These are phyloP conservation scores for Leptodirus hochenwartii DNA, from an alignment of 2,888 invertebrate species.

Conservation along the genomic window DNA sequence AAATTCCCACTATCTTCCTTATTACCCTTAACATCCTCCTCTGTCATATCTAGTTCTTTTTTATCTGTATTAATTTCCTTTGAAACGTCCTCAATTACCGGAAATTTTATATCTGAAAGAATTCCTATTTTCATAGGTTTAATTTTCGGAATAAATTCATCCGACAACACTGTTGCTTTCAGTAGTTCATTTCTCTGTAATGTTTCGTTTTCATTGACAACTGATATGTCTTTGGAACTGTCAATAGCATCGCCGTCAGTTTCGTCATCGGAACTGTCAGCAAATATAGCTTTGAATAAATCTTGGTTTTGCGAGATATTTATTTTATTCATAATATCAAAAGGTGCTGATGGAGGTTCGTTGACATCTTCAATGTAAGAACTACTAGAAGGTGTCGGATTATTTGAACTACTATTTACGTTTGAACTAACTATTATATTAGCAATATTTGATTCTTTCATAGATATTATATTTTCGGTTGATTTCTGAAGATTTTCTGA, in stretches of 20 bases:
- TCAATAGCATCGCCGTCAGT: slow-evolving; percentile 17
- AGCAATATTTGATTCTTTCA: too few species aligned
- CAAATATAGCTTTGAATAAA: slow-evolving; percentile 78
- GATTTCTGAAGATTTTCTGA: too few species aligned
- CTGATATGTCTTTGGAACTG: slow-evolving; percentile 10
- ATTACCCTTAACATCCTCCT: slow-evolving; percentile 4
- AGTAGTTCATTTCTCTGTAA: slow-evolving; percentile 16
- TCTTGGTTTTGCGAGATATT: slow-evolving; percentile 40
- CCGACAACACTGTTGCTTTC: slow-evolving; percentile 19
- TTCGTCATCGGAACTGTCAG: slow-evolving; percentile 38
- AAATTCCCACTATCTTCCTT: slow-evolving; percentile 18
- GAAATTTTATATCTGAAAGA: slow-evolving; percentile 21
- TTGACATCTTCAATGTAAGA: not conserved
- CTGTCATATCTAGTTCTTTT: slow-evolving; percentile 5
- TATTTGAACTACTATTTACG: too few species aligned
- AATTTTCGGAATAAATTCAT: slow-evolving; percentile 23
- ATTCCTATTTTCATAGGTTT: slow-evolving; percentile 24
- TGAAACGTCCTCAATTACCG: slow-evolving; percentile 5
- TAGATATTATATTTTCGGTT: too few species aligned
- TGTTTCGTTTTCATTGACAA: slow-evolving; percentile 9
- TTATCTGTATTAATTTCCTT: not conserved
- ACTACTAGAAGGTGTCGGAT: too few species aligned
- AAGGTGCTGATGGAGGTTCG: not conserved
- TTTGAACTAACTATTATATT: too few species aligned
- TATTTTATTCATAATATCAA: slow-evolving; percentile 22